phyloP scores from a whole-genome alignment of 2,797 vertebrate genomes.

The Tokudaia tokunoshimensis region DNA sequence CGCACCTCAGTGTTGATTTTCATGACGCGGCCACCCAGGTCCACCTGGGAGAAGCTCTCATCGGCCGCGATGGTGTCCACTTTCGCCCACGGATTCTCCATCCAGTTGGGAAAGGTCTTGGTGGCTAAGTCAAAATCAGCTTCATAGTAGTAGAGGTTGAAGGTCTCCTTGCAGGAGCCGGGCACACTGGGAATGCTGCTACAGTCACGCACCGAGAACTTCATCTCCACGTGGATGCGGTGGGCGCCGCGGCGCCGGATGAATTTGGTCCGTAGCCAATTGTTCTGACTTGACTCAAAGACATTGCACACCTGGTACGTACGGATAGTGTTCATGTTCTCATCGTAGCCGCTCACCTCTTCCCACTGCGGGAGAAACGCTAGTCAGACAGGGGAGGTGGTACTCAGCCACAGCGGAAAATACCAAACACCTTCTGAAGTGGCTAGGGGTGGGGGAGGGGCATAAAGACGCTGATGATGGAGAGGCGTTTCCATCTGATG shows the following conservation, averaged over 20 bases:
- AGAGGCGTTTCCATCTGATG: background rate
- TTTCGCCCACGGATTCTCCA: slow-evolving; percentile 99
- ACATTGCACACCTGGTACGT: slow-evolving; percentile 99
- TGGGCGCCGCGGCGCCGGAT: slow-evolving; percentile 94
- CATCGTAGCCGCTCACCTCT: slow-evolving; percentile 98
- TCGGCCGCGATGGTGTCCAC: slow-evolving; percentile 98
- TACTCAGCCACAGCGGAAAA: background rate
- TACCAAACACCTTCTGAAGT: rapidly evolving
- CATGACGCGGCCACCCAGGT: slow-evolving; percentile 96
- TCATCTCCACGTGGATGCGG: slow-evolving; percentile 98
- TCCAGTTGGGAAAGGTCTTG: slow-evolving; percentile 94
- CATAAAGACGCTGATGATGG: background rate
- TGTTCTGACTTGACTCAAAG: slow-evolving; percentile 96
- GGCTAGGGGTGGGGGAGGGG: background rate
- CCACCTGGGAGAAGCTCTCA: slow-evolving; percentile 98
- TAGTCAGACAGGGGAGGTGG: slow-evolving; percentile 47
- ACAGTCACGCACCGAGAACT: slow-evolving; percentile 97
- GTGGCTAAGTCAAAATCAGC: slow-evolving; percentile 93
- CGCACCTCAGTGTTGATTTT: slow-evolving; percentile 98
- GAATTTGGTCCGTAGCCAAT: slow-evolving; percentile 97
- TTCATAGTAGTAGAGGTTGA: slow-evolving; percentile 97
- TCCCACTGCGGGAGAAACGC: slow-evolving; percentile 92
- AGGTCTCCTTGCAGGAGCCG: slow-evolving; percentile 98
- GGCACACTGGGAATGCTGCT: slow-evolving; percentile 97
- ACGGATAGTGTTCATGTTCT: slow-evolving; percentile 98